Base-by-base conservation (phyloP, 2,888 invertebrate species). In the Amphimallon solstitiale region DNA sequence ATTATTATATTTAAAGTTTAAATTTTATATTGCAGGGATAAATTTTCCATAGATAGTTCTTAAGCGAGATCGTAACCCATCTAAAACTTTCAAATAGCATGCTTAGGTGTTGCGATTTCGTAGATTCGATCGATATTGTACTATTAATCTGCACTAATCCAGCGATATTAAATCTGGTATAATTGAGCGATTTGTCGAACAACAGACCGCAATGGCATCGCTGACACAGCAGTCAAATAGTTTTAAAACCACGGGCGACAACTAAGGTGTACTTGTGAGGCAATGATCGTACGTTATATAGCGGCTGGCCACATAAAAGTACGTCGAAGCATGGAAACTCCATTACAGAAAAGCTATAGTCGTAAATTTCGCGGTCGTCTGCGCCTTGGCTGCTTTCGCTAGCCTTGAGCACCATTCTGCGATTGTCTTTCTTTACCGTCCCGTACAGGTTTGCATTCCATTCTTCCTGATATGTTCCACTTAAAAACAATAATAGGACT, bases 311-410 rank as follows among this genome's bases (percentile, higher is more conserved):
- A 75, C 80, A 81, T 80, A 81, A 81, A 82, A 81, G 79, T 79
- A 78, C 79, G 77, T 75, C 78, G 75, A 77, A 81, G 81, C 82
- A 81, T 81, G 82, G 79, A 81, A 82, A 81, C 79, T 81, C 82
- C 81, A 81, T 81, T 82, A 81, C 78, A 76, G 76, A 74, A 77
- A 80, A 79, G 80, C 80, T 76, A 79, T 80, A 80, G 78, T 80
- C 80, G 80, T 81, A 81, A 81, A 81, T 81, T 77, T 79, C 71
- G 66, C 70, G 73, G 76, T 74, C 74, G 75, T 74, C 76, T 74
- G 72, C 63, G 72, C 68, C 68, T 71, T 68, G 70, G 68, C 59
- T 68, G 73, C 73, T 70, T 71, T 74, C 73, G 14, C 40, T 54
- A 54, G 54, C 54, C 38, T 74, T 73, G 63, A 48, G 59, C 67